phyloP scores from a whole-genome alignment of 2,113 vertebrate genomes.

The Myiozetetes cayanensis region DNA sequence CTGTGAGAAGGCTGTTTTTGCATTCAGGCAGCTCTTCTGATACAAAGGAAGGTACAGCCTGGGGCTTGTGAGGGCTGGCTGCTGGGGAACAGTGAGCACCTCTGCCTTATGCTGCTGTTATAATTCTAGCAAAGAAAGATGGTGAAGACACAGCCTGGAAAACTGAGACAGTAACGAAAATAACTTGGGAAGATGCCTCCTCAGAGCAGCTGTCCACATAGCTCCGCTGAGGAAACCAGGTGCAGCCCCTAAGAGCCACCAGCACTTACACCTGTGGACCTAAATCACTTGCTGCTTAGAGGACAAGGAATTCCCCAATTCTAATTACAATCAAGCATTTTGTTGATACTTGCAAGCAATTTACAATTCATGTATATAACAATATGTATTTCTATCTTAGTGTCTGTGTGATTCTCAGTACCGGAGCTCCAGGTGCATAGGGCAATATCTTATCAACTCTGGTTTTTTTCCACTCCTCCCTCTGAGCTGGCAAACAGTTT shows the following conservation, averaged over 20 bases:
- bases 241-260: neutral
- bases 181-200: neutral
- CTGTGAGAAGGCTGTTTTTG: neutral
- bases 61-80: neutral
- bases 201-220: conserved; percentile 38
- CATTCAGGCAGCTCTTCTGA: neutral
- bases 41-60: neutral
- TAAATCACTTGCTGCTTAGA: neutral
- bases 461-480: neutral
- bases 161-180: conserved; percentile 46
- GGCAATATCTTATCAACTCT: neutral
- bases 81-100: accelerated
- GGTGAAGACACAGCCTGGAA: neutral
- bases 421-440: neutral
- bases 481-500: neutral
- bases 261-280: neutral
- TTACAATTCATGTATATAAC: neutral
- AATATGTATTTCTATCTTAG: neutral
- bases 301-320: neutral
- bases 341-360: neutral
- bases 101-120: neutral
- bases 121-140: neutral
- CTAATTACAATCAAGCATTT: neutral
- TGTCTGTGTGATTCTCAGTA: neutral
- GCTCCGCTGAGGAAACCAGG: conserved; percentile 12